Evolutionary conservation across 2,888 invertebrate genomes (phyloP).

Genomic region (Tyria jacobaeae): DNA sequence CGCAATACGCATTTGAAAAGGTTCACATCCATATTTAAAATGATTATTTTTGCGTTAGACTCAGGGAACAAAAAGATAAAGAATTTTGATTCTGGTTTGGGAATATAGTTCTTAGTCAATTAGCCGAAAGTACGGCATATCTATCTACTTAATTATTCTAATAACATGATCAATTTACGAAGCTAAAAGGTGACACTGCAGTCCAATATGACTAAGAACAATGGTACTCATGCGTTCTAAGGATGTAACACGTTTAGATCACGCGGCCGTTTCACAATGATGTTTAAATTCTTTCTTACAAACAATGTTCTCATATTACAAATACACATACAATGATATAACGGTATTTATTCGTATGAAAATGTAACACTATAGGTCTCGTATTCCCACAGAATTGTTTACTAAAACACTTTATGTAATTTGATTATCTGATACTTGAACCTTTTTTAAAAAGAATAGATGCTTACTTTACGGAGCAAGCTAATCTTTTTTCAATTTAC

Average conservation of each 20-base stretch:
- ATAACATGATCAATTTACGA: no score
- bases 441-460: conserved; percentile 3
- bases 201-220: conserved; percentile 1
- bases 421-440: conserved; percentile 27
- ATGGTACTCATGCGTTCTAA: conserved; percentile 12
- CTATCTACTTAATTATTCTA: no score
- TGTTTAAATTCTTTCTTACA: conserved; percentile 47
- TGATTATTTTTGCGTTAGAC: no score
- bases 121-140: no score
- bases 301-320: conserved; percentile 43
- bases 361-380: conserved; percentile 34
- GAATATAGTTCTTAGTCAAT: no score
- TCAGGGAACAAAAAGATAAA: no score
- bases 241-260: conserved; percentile 29
- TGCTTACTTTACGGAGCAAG: conserved; percentile 17
- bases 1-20: no score
- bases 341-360: conserved; percentile 31
- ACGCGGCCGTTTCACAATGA: conserved; percentile 31
- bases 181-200: no score
- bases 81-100: no score
- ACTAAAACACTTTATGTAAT: conserved; percentile 42
- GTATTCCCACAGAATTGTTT: conserved; percentile 43
- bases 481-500: not conserved
- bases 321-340: conserved; percentile 18
- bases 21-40: no score